These are phyloP conservation scores for Pseudotriccus pelzelni DNA, from an alignment of 2,797 vertebrate genomes.

Conservation along the genomic window DNA sequence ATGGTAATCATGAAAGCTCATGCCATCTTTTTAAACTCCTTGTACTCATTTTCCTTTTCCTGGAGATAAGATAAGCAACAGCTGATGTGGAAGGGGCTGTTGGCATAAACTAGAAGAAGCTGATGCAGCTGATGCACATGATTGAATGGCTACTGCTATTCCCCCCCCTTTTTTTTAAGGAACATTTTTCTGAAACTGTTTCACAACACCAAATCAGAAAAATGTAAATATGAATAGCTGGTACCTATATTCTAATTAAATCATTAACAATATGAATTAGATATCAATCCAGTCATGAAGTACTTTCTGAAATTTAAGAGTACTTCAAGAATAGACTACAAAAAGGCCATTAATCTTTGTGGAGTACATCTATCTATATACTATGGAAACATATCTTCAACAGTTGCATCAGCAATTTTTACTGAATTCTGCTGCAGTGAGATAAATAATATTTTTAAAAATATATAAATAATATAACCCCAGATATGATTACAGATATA, in stretches of 20 bases:
- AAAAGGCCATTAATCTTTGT: background rate
- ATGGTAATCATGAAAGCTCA: background rate
- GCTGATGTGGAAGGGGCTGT: background rate
- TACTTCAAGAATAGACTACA: background rate
- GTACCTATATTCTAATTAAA: background rate
- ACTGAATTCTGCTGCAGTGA: background rate
- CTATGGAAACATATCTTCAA: background rate
- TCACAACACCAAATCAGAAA: background rate
- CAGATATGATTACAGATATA: background rate
- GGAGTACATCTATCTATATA: background rate
- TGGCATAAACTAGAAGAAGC: background rate
- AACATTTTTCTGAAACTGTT: background rate
- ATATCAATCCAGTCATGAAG: background rate
- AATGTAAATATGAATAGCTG: background rate
- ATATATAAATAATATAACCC: background rate
- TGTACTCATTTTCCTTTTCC: background rate
- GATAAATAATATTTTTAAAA: background rate
- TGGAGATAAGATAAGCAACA: background rate
- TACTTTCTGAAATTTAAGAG: background rate
- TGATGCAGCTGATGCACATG: background rate
- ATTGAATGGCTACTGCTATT: fast-evolving
- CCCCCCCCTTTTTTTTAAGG: background rate
- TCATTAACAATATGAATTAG: background rate
- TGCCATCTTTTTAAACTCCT: background rate
- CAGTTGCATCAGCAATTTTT: background rate